These are phyloP conservation scores for Betta splendens DNA, from an alignment of 2,797 vertebrate genomes.

Conservation along the genomic window DNA sequence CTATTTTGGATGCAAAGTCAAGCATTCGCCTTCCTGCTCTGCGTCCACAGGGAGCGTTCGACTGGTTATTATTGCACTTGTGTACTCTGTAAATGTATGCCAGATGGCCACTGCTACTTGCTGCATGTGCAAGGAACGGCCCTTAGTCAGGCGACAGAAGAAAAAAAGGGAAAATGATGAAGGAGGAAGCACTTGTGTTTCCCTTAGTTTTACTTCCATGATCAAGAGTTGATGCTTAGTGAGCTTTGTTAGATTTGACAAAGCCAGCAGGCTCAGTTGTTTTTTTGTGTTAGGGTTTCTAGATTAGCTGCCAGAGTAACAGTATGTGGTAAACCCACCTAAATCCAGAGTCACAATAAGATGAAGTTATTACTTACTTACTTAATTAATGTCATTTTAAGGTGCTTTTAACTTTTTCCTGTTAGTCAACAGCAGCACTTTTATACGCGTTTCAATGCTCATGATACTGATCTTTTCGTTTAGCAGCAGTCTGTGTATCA, in stretches of 20 bases:
- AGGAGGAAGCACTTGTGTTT: constrained; percentile 69
- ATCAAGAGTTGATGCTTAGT: constrained; percentile 41
- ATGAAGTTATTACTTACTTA: too few relatives aligned
- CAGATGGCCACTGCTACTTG: constrained; percentile 70
- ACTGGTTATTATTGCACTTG: constrained; percentile 73
- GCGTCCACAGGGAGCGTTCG: constrained; percentile 67
- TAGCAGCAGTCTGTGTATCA: constrained; percentile 1
- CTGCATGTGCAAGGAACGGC: constrained; percentile 56
- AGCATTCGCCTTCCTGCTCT: constrained; percentile 72
- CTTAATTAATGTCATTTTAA: constrained; percentile 15
- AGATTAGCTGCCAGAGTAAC: constrained; percentile 38
- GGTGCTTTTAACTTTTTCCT: constrained; percentile 5
- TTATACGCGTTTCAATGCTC: neutral
- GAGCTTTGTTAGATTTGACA: constrained; percentile 15
- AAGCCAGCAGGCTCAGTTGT: constrained; percentile 15
- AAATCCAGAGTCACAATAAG: constrained; percentile 21
- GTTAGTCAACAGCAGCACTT: neutral
- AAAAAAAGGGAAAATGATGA: constrained; percentile 58
- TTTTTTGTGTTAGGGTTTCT: constrained; percentile 17
- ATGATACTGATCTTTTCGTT: constrained; percentile 11
- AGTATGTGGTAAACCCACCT: constrained; percentile 19
- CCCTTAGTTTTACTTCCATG: constrained; percentile 62
- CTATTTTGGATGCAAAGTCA: constrained; percentile 76
- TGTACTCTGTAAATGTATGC: constrained; percentile 76
- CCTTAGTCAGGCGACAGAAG: constrained; percentile 38